Evolutionary conservation across 2,888 invertebrate genomes (phyloP), one percentile per base, ranked within the genome.

Genomic region (Apoda limacodes): DNA sequence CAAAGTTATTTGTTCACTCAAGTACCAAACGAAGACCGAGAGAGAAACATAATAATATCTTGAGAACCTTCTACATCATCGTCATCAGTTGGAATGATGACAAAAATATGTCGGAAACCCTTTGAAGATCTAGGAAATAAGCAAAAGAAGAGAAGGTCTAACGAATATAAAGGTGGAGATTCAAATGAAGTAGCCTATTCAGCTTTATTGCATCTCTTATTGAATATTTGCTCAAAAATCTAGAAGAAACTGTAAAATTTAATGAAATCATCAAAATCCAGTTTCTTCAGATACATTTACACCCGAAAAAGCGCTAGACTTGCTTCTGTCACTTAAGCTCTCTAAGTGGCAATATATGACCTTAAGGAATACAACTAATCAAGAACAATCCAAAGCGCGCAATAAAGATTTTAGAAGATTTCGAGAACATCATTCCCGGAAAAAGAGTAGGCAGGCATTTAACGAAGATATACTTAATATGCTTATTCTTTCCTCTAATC

Each of bases 261-360:
- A 35, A 25, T 17, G 19, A 30, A 20, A 29, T 22, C 25, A 14
- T 35, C 19, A 24, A 24, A 13, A 39, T 28, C 30, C 37, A 34
- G 22, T 28, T 9, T 14, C 30, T 17, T 28, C 11, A 12, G 19
- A 30, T 25, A 26, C 29, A 22, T 39, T 37, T 39, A 36, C 41
- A 28, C 31, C 38, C 28, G 31, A 33, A 27, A 39, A 39, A 31
- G 38, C 38, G 13, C 28, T 42, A 12, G 39, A 32, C 15, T 34
- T 39, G 29, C 30, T 42, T 17, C 32, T 41, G 31, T 42, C 32
- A 15, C 15, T 37, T 25, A 32, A 37, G 22, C 13, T 30, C n/a
- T 22, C 29, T 14, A 34, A 39, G 24, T 38, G 28, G 35, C 37
- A 42, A 27, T 36, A 34, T 22, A 34, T 30, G 13, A 34, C 34